Conservation (phyloP, 2,113 vertebrate species). For the Chaetorhynchus papuensis region DNA sequence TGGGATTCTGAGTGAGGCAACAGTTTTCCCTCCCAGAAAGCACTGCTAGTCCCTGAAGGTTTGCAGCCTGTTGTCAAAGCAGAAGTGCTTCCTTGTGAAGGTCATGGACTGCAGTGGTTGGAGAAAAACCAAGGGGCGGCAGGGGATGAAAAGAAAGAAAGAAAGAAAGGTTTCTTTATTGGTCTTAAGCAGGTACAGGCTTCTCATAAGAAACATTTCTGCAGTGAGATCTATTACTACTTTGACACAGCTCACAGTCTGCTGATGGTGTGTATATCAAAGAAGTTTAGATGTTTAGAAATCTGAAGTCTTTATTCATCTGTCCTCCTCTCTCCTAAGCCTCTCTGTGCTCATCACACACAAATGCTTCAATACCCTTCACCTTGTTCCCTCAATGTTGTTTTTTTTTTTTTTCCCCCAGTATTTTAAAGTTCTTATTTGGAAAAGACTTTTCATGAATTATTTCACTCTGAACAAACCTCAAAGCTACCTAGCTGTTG, state of each 20-base stretch:
- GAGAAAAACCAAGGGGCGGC: not conserved
- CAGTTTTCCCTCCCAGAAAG: constrained; percentile 64
- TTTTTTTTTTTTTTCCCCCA: not conserved
- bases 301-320: not conserved
- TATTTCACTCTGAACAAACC: not conserved
- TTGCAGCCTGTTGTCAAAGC: constrained; percentile 63
- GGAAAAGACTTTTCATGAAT: not conserved
- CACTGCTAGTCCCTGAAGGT: constrained; percentile 51
- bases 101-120: constrained; percentile 36
- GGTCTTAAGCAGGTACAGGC: not conserved
- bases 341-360: not conserved
- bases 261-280: not conserved
- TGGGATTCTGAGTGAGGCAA: constrained; percentile 63
- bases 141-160: not conserved
- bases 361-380: not conserved
- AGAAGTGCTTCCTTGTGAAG: constrained; percentile 63
- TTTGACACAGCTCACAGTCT: not conserved
- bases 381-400: not conserved
- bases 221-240: not conserved
- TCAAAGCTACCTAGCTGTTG: not conserved
- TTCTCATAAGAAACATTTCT: constrained; percentile 40
- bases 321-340: not conserved
- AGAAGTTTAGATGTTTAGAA: not conserved
- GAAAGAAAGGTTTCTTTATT: not conserved
- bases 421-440: not conserved